Percentiles rank a stretch among this genome's conserved stretches.
Evolutionary conservation across 2,888 invertebrate genomes (phyloP).

Genomic region (Drosophila prolongata): DNA sequence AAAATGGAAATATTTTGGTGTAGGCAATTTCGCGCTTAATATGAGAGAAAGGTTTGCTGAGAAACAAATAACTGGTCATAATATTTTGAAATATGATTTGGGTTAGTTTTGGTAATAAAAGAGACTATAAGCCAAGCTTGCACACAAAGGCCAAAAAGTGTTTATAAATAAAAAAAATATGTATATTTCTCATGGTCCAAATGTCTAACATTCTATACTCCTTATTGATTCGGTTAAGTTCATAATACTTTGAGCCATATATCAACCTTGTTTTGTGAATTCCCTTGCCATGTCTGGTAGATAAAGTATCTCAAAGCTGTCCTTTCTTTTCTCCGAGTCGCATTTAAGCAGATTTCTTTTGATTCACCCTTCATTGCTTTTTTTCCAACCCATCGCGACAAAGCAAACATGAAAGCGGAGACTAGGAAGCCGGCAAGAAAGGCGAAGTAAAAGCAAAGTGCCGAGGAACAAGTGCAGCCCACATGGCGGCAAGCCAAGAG

Average conservation of each 20-base stretch:
- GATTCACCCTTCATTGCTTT: conserved; percentile 14
- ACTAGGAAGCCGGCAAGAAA: conserved; percentile 73
- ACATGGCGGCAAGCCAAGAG: conserved; percentile 57
- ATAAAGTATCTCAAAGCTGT: conserved; percentile 7
- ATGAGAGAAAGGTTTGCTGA: conserved; percentile 15
- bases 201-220: too few species aligned
- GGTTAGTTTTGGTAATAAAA: background rate
- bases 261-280: background rate
- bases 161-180: too few species aligned
- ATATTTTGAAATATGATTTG: background rate
- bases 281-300: background rate
- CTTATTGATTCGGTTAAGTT: background rate
- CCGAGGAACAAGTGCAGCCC: conserved; percentile 68
- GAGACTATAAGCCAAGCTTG: background rate
- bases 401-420: conserved; percentile 72
- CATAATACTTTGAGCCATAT: background rate
- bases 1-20: conserved; percentile 37
- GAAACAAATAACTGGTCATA: background rate
- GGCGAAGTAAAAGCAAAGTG: conserved; percentile 57
- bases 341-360: conserved; percentile 14
- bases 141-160: too few species aligned
- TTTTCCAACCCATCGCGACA: conserved; percentile 30
- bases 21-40: conserved; percentile 49
- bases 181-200: too few species aligned
- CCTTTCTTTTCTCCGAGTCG: background rate